Evolutionary conservation across 2,888 invertebrate genomes (phyloP).

Genomic region (Andrena trimmerana): DNA sequence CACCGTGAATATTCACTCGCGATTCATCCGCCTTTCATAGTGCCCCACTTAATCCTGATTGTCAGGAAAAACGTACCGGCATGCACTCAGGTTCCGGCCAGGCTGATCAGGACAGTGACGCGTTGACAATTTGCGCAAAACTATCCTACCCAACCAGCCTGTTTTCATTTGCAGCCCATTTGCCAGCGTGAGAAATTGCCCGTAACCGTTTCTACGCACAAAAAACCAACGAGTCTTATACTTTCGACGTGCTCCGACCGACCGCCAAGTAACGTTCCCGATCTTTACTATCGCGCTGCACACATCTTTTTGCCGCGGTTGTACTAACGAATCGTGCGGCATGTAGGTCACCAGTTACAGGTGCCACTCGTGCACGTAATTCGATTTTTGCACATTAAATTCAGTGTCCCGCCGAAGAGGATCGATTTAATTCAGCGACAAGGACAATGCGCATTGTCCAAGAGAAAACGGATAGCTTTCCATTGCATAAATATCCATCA

Average conservation of each 20-base stretch:
- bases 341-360: not conserved
- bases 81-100: not conserved
- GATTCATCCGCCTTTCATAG: not conserved
- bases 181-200: not conserved
- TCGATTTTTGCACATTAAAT: not conserved
- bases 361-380: not conserved
- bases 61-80: not conserved
- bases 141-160: not conserved
- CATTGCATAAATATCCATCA: no score
- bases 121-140: not conserved
- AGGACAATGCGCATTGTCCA: not conserved
- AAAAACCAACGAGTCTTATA: not conserved
- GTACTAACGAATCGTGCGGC: conserved; percentile 7
- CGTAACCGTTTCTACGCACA: not conserved
- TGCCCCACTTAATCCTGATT: not conserved
- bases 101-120: not conserved
- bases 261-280: not conserved
- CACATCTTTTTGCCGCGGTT: not conserved
- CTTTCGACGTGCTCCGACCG: not conserved
- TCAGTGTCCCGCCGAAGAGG: not conserved
- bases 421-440: not conserved
- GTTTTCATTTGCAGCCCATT: not conserved
- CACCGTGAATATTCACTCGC: not conserved
- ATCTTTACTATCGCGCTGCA: not conserved
- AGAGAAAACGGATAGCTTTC: not conserved